Evolutionary conservation across 2,113 vertebrate genomes (phyloP).

Genomic region (Ophiodon elongatus): DNA sequence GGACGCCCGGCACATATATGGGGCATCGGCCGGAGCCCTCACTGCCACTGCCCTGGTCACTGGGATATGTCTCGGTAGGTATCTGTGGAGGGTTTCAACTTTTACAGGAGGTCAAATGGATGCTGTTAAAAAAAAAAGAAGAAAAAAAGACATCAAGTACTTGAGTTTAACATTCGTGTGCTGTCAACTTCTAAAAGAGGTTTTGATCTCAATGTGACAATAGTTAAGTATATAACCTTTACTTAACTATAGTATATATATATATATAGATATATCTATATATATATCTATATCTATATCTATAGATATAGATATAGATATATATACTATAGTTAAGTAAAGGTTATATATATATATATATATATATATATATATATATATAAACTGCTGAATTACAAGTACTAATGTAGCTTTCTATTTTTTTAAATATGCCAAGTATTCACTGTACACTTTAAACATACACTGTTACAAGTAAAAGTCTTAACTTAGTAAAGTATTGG

Average conservation of each 20-base stretch:
- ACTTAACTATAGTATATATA: no score
- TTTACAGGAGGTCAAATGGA: neutral
- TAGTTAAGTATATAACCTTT: no score
- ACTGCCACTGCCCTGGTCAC: conserved; percentile 91
- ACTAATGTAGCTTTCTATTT: neutral
- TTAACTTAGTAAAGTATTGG: neutral
- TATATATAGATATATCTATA: no score
- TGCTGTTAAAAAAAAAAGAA: neutral
- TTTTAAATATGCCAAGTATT: neutral
- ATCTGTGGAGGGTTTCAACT: neutral
- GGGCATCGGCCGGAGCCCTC: conserved; percentile 95
- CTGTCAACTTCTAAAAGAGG: neutral
- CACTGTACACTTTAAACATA: neutral
- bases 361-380: no score
- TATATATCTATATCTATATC: no score
- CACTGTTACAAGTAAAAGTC: neutral
- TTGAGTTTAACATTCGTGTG: neutral
- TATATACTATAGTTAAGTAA: no score
- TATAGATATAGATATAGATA: no score
- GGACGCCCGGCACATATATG: conserved; percentile 93
- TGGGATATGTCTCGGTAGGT: conserved; percentile 92
- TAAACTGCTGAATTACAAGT: neutral
- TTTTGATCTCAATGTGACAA: no score
- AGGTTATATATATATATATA: no score
- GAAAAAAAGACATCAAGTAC: neutral